Conservation (phyloP, 53 echinoderm and acorn worm genomes). For the Crossaster papposus region DNA sequence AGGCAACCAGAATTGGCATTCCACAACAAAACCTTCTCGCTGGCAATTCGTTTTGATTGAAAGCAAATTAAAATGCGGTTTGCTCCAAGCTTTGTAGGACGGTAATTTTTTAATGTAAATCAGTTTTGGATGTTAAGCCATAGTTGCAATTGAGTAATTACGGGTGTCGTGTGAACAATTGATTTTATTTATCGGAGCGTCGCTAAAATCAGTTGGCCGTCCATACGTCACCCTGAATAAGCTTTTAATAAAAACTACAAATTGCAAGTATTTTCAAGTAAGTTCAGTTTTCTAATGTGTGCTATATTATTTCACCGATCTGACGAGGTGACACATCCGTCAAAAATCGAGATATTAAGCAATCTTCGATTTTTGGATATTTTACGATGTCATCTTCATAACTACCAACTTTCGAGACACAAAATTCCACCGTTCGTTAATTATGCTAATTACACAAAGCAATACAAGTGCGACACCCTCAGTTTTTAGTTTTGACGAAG, state of each 20-base stretch:
- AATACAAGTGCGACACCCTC: no score
- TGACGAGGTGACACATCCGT: no score
- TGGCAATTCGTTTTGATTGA: neutral
- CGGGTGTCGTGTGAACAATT: neutral
- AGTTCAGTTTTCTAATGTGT: no score
- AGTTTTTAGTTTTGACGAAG: no score
- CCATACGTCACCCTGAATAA: neutral
- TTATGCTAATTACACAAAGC: no score
- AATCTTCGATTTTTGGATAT: no score
- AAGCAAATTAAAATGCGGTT: constrained; percentile 4
- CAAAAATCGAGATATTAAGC: no score
- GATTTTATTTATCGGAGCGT: neutral
- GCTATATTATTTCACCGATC: no score
- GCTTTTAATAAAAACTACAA: neutral
- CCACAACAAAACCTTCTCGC: neutral
- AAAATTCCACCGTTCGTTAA: no score
- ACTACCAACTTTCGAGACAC: no score
- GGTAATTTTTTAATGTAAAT: neutral
- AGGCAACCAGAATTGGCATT: neutral
- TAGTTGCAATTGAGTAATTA: neutral
- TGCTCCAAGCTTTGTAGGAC: neutral
- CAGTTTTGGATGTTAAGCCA: neutral
- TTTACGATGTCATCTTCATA: no score
- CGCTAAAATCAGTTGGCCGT: neutral
- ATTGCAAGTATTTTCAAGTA: no score